Percentiles rank a stretch among this genome's conserved stretches.
Conservation (phyloP, 2,113 vertebrate species). For the Cebus imitator region DNA sequence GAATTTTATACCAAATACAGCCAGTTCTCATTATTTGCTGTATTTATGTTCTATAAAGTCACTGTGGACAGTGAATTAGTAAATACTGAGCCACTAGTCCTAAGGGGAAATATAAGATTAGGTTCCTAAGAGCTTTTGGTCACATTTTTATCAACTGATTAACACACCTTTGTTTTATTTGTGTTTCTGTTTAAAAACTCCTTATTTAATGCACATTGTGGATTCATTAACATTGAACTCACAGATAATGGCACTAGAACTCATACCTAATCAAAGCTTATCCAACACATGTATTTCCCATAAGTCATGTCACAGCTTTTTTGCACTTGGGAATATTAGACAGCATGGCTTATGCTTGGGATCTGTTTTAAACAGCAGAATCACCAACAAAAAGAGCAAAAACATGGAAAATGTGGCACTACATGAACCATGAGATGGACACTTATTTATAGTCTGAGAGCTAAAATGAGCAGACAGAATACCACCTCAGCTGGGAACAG, state of each 20-base stretch:
- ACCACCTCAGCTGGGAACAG: neutral
- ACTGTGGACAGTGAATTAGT: neutral
- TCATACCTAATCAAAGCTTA: neutral
- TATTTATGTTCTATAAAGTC: neutral
- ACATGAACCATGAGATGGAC: neutral
- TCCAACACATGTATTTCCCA: neutral
- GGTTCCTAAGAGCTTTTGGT: neutral
- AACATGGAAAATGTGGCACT: neutral
- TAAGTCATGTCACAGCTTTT: neutral
- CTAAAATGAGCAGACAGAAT: neutral
- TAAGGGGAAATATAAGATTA: neutral
- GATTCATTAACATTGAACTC: neutral
- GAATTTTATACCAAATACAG: neutral
- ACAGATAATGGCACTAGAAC: neutral
- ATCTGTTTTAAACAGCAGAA: neutral
- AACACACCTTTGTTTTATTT: neutral
- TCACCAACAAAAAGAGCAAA: neutral
- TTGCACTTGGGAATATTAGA: neutral
- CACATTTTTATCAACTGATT: neutral
- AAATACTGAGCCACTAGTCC: neutral
- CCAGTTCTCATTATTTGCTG: neutral
- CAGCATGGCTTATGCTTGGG: neutral
- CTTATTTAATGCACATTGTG: neutral
- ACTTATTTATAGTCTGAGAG: neutral
- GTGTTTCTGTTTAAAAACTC: neutral